Evolutionary conservation across 2,797 vertebrate genomes (phyloP), one percentile per base, ranked within the genome.

Genomic region (Microhierax caerulescens): DNA sequence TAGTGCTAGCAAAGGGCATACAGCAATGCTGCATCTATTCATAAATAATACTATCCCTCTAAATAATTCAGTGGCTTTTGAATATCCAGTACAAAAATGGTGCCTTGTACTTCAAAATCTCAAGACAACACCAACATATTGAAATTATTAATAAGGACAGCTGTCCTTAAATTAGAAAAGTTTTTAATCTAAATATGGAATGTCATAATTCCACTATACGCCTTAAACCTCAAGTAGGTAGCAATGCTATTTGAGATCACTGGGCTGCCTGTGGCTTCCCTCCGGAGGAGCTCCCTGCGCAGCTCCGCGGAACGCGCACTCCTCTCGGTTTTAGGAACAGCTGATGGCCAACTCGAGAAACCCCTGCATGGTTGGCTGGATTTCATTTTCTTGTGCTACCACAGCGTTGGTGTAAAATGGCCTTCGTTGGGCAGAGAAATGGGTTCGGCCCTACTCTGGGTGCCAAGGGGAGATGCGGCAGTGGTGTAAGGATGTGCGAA

Each of bases 281-380:
- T 61, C 13, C 12, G 30, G 48, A 77, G 36, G 28, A 36, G 24
- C 22, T 81, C 39, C 3, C 2, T 53, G 17, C 0, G 0, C 23
- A 24, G 20, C 12, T 10, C 21, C 10, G 7, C 50, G 11, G n/a
- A 85, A 56, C 11, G 12, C 2, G 4, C 24, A 10, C 50, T 48
- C 8, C 9, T 69, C 24, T n/a, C 5, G 22, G 30, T 84, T 74
- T 57, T 27, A 73, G 64, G 41, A 75, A 3, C 4, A 34, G 28
- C 0, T 57, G 36, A 68, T 59, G 24, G 56, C 10, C 45, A 41
- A 65, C 22, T 61, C 14, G 20, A 19, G n/a, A 61, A 74, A 51
- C 9, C 16, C 63, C 64, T 19, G 1, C 13, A 3, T 2, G 24
- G 5, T 34, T 56, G 53, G 5, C 56, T 84, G 41, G 2, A 53